phyloP scores from a whole-genome alignment of 64 coral and sea anemone genomes.

The Stichodactyla mertensii region DNA sequence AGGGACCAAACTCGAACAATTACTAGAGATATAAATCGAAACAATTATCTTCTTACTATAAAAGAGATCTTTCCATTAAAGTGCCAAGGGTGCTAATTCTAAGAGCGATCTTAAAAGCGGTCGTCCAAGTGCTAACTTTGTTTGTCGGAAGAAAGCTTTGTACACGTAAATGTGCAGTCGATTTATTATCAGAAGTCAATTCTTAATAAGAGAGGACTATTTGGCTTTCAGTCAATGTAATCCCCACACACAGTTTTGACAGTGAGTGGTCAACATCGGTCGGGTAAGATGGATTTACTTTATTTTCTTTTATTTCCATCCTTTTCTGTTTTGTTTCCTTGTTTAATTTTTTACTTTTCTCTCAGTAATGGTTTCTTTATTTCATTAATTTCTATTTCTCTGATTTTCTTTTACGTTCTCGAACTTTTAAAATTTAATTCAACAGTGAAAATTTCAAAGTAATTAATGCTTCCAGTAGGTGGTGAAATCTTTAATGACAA shows the following conservation, averaged over 20 bases:
- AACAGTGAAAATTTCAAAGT: no score
- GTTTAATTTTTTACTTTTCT: background rate
- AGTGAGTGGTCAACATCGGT: background rate
- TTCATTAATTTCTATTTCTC: no score
- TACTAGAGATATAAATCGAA: background rate
- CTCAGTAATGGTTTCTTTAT: no score
- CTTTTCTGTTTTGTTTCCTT: background rate
- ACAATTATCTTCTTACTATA: background rate
- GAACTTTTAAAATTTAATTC: no score
- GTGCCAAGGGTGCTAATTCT: background rate
- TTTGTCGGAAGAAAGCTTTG: background rate
- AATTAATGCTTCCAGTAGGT: no score
- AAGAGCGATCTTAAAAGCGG: background rate
- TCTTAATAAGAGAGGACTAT: background rate
- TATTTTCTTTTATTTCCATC: background rate
- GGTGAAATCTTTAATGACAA: no score
- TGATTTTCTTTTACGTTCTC: no score
- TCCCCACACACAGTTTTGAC: background rate
- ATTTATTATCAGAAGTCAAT: background rate
- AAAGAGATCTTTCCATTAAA: background rate
- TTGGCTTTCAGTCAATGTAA: background rate
- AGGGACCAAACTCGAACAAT: background rate
- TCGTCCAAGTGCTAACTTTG: background rate
- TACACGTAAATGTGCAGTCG: background rate
- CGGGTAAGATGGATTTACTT: background rate